phyloP scores from a whole-genome alignment of 2,797 vertebrate species.

The Phylloscopus collybita region DNA sequence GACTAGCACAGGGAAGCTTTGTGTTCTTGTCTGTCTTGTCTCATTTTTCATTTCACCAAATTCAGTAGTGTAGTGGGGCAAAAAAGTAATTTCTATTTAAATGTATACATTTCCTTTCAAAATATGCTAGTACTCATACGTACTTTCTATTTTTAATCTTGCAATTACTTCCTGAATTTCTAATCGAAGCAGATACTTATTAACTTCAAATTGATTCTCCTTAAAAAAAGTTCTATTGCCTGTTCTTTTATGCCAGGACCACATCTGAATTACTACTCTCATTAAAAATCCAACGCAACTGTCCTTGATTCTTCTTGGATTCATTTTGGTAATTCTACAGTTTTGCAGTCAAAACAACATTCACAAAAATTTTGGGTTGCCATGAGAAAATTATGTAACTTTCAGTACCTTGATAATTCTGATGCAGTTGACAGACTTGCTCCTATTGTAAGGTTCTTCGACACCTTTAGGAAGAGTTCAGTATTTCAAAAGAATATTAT shows the following conservation, averaged over 20 bases:
- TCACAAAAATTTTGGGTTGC: not conserved
- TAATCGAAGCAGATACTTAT: not conserved
- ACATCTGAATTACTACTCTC: not conserved
- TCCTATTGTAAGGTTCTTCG: not conserved
- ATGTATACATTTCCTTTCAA: not conserved
- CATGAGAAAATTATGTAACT: not conserved
- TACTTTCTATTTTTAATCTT: slow-evolving; percentile 18
- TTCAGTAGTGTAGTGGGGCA: not conserved
- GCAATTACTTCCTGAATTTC: not conserved
- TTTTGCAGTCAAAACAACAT: not conserved
- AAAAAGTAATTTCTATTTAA: not conserved
- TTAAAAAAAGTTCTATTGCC: not conserved
- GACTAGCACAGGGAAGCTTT: slow-evolving; percentile 22
- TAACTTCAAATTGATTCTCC: not conserved
- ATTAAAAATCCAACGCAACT: not conserved
- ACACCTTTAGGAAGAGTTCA: not conserved
- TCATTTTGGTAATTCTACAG: not conserved
- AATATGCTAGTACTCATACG: not conserved
- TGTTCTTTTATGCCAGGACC: not conserved
- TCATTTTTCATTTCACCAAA: slow-evolving; percentile 22
- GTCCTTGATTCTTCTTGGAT: not conserved
- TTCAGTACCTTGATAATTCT: not conserved
- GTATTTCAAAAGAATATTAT: not conserved
- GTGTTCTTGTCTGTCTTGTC: slow-evolving; percentile 18
- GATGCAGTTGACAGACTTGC: not conserved